phyloP scores from a whole-genome alignment of 1,140 invertebrate genomes.

The Mizuhopecten yessoensis region DNA sequence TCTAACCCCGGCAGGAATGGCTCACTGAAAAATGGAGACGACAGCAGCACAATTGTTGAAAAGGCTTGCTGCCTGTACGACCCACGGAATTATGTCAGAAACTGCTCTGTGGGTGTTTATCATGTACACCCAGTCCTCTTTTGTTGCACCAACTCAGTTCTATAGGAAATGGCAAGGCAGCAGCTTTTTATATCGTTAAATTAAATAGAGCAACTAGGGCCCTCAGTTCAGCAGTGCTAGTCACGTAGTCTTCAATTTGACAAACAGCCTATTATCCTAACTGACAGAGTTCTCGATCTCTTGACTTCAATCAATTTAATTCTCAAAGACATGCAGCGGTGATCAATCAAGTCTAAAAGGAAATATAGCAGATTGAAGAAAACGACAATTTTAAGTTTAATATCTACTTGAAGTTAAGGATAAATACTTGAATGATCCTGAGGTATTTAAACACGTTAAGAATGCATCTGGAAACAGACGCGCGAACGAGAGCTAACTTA shows the following conservation, averaged over 20 bases:
- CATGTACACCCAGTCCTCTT: neutral
- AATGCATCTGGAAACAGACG: neutral
- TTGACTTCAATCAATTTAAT: neutral
- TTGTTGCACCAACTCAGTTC: neutral
- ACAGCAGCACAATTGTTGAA: too few relatives aligned
- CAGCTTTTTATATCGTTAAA: neutral
- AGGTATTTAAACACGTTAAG: neutral
- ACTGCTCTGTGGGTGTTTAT: too few relatives aligned
- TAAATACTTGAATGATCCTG: neutral
- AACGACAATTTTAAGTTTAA: neutral
- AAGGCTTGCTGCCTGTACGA: too few relatives aligned
- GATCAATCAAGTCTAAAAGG: neutral
- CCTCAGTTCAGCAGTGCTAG: neutral
- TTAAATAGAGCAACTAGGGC: neutral
- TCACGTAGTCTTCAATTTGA: neutral
- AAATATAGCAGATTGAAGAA: neutral
- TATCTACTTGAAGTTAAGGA: neutral
- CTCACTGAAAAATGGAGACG: too few relatives aligned
- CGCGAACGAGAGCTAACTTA: neutral
- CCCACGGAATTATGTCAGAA: too few relatives aligned
- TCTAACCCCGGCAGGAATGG: too few relatives aligned
- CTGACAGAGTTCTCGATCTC: neutral
- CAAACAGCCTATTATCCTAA: neutral
- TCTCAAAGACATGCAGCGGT: neutral
- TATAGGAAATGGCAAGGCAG: neutral